A percentile compares a stretch with the other conserved stretches of the same genome.
Conservation (phyloP, 1,140 invertebrate genomes). For the Drosophila teissieri region DNA sequence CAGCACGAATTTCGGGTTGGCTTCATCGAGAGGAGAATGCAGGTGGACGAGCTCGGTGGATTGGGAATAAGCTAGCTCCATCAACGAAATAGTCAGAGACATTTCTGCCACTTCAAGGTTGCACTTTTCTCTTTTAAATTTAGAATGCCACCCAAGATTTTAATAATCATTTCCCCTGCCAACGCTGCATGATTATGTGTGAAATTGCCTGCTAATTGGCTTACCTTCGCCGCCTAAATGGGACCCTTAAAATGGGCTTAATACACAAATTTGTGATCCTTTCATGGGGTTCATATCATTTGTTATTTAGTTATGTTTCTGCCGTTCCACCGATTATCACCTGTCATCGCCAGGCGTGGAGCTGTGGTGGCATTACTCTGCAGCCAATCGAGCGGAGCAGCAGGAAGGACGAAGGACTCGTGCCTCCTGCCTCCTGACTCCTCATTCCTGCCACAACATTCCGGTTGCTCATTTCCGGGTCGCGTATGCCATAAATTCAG, state of each 20-base stretch:
- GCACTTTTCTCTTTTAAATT: neutral
- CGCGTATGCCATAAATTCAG: conserved; percentile 72
- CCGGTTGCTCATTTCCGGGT: conserved; percentile 69
- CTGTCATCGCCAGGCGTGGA: conserved; percentile 55
- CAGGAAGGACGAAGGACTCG: conserved; percentile 1
- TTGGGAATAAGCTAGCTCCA: neutral
- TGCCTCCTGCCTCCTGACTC: neutral
- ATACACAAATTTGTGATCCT: conserved; percentile 9
- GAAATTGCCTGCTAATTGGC: neutral
- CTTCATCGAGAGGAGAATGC: conserved; percentile 23
- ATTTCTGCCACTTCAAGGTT: neutral
- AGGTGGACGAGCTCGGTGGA: conserved; percentile 33
- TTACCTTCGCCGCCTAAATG: neutral
- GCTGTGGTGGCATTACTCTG: conserved; percentile 14
- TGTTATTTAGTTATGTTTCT: conserved; percentile 35
- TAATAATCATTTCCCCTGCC: neutral
- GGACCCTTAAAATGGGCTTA: conserved; percentile 20
- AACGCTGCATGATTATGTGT: neutral
- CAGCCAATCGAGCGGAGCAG: conserved; percentile 35
- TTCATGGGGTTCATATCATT: conserved; percentile 7
- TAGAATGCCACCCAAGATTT: too few relatives aligned
- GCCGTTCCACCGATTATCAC: conserved; percentile 65
- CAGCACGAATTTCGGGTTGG: neutral
- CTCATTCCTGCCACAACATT: conserved; percentile 31
- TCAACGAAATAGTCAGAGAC: neutral